A percentile compares a stretch with the other conserved stretches of the same genome.
phyloP scores from a whole-genome alignment of 2,888 invertebrate species.

The Diploptera punctata region DNA sequence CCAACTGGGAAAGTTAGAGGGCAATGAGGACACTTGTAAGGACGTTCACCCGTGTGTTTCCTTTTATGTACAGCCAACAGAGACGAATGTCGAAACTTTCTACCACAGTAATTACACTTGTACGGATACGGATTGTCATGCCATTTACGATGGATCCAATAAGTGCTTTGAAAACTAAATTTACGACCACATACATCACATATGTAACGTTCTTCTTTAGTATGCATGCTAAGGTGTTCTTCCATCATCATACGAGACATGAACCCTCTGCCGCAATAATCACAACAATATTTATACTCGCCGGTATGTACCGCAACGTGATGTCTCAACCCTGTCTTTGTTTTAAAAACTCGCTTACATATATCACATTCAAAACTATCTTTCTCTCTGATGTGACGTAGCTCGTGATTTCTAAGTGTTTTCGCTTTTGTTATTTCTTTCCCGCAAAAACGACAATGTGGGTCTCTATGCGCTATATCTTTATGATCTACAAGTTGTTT shows the following conservation, averaged over 20 bases:
- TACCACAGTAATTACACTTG: constrained; percentile 44
- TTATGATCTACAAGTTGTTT: constrained; percentile 41
- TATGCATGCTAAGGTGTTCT: constrained; percentile 45
- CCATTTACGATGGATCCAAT: constrained; percentile 46
- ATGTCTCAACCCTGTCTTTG: constrained; percentile 43
- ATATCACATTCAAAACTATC: constrained; percentile 42
- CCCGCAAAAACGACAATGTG: constrained; percentile 43
- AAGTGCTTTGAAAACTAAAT: constrained; percentile 45
- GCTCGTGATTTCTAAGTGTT: constrained; percentile 42
- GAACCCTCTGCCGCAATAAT: constrained; percentile 45
- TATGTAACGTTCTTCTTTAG: constrained; percentile 45
- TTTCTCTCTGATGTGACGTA: constrained; percentile 39
- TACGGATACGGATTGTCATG: constrained; percentile 46
- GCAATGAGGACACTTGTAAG: constrained; percentile 57
- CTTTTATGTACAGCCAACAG: constrained; percentile 52
- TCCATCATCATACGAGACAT: constrained; percentile 45
- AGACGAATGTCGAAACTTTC: constrained; percentile 45
- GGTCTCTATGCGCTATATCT: constrained; percentile 40
- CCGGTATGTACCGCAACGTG: constrained; percentile 45
- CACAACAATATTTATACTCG: constrained; percentile 44
- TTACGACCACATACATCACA: constrained; percentile 46
- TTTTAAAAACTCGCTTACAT: constrained; percentile 44
- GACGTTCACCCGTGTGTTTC: constrained; percentile 57
- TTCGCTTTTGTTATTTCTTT: constrained; percentile 42
- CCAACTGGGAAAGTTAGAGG: constrained; percentile 55